These are phyloP conservation scores for Eptatretus atami DNA, from an alignment of 2,797 vertebrate species.

Conservation along the genomic window DNA sequence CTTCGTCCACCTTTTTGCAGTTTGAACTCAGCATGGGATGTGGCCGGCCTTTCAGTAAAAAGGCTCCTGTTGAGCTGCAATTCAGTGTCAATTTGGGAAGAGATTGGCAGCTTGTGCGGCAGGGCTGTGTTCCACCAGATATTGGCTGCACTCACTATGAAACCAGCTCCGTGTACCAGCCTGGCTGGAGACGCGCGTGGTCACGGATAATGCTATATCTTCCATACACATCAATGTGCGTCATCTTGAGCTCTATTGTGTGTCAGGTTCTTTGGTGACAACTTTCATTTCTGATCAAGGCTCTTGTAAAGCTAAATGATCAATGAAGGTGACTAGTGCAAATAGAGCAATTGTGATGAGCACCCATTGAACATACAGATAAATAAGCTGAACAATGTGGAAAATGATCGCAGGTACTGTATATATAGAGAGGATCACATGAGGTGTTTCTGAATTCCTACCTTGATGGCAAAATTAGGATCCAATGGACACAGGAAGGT, in stretches of 20 bases:
- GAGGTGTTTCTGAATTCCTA: too few species aligned
- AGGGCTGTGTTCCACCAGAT: slow-evolving; percentile 71
- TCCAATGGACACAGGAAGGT: too few species aligned
- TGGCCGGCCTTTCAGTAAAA: slow-evolving; percentile 34
- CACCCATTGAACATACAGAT: too few species aligned
- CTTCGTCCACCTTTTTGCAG: slow-evolving; percentile 62
- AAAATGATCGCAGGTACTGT: too few species aligned
- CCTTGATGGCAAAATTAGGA: too few species aligned
- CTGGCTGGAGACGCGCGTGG: slow-evolving; percentile 70
- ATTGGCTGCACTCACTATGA: slow-evolving; percentile 75
- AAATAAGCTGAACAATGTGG: too few species aligned
- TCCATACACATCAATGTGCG: slow-evolving; percentile 41
- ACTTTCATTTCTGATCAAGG: too few species aligned
- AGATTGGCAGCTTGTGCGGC: slow-evolving; percentile 59
- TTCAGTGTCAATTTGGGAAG: slow-evolving; percentile 62
- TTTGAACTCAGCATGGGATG: slow-evolving; percentile 90
- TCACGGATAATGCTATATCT: slow-evolving; percentile 63
- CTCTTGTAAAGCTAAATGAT: too few species aligned
- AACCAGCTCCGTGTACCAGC: slow-evolving; percentile 55
- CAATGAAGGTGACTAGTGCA: too few species aligned
- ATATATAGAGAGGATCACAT: too few species aligned
- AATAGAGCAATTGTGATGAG: too few species aligned
- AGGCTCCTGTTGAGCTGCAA: slow-evolving; percentile 44
- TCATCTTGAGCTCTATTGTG: slow-evolving; percentile 9
- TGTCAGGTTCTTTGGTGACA: too few species aligned